Evolutionary conservation across 2,797 vertebrate species (phyloP).

Genomic region (Artibeus lituratus): DNA sequence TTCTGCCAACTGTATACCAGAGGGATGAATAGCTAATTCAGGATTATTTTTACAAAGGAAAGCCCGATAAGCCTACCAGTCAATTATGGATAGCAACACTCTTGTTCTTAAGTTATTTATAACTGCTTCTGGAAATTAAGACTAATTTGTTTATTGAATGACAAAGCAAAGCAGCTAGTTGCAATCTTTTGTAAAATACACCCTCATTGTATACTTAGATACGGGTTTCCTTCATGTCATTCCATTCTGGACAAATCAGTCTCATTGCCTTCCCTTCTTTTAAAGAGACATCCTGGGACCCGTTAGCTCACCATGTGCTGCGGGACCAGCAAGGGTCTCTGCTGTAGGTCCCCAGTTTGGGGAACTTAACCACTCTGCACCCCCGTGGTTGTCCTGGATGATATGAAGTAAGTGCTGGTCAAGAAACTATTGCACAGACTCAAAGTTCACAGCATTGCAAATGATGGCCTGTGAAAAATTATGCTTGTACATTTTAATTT

Average conservation of each 20-base stretch:
- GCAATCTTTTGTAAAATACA: neutral
- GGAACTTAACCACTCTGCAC: neutral
- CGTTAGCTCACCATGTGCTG: neutral
- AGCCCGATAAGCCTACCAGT: neutral
- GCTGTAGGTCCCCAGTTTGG: neutral
- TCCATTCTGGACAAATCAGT: neutral
- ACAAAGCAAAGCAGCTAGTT: neutral
- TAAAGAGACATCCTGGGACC: neutral
- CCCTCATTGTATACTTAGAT: neutral
- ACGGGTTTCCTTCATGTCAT: neutral
- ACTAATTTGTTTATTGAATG: neutral
- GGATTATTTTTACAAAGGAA: neutral
- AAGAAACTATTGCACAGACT: neutral
- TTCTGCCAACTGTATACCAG: neutral
- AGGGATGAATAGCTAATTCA: neutral
- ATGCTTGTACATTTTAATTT: neutral
- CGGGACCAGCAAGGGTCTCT: neutral
- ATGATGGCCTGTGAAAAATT: neutral
- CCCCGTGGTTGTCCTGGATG: neutral
- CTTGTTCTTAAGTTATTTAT: neutral
- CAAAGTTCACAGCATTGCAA: neutral
- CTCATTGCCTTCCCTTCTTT: neutral
- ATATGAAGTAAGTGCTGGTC: neutral
- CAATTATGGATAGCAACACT: neutral
- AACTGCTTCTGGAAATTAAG: neutral